A percentile compares a stretch with the other conserved stretches of the same genome.
phyloP scores from a whole-genome alignment of 2,113 vertebrate genomes.

The Gavia stellata region DNA sequence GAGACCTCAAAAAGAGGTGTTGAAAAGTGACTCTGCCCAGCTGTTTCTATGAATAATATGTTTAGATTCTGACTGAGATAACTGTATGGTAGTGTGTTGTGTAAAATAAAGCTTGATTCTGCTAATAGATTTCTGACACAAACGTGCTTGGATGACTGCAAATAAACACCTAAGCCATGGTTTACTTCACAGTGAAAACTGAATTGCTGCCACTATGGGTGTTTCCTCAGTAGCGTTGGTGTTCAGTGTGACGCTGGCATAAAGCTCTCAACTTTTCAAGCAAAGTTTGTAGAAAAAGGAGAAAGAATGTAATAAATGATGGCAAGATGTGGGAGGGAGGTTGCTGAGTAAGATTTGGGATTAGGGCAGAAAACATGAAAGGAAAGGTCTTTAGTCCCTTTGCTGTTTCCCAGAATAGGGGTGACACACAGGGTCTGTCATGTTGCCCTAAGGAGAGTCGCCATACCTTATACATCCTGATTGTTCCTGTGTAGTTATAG shows the following conservation, averaged over 20 bases:
- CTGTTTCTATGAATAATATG: not conserved
- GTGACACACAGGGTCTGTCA: not conserved
- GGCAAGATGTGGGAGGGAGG: not conserved
- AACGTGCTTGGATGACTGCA: not conserved
- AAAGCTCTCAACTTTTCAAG: not conserved
- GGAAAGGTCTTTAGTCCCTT: not conserved
- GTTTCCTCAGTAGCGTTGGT: not conserved
- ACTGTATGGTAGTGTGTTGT: not conserved
- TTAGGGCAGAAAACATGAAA: not conserved
- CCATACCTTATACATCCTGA: not conserved
- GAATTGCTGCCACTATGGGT: not conserved
- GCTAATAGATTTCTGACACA: not conserved
- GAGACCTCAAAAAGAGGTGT: not conserved
- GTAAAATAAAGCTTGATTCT: not conserved
- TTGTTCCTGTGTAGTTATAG: rapidly evolving
- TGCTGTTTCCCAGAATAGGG: not conserved
- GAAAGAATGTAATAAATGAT: not conserved
- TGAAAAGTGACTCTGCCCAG: not conserved
- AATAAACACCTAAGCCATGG: too few species aligned
- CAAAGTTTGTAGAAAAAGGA: not conserved
- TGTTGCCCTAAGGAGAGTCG: not conserved
- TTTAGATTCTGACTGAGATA: not conserved
- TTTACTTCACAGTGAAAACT: not conserved
- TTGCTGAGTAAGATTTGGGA: not conserved
- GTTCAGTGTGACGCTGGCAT: not conserved